A percentile compares a stretch with the other conserved stretches of the same genome.
Conservation (phyloP, 2,113 vertebrate species). For the Ancistrus triradiatus region DNA sequence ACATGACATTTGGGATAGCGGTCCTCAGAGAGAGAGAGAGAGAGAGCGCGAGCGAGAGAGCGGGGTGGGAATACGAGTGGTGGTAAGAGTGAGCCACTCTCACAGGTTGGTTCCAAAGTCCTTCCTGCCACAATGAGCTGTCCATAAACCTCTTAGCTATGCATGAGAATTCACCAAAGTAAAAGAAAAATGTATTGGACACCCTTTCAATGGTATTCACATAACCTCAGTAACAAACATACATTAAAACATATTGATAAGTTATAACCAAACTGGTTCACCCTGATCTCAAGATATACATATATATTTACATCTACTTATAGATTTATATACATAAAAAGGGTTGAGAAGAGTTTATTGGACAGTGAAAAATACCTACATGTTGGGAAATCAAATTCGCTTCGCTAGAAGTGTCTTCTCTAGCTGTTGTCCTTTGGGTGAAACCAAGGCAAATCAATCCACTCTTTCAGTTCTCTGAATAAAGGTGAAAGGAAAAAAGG, state of each 20-base stretch:
- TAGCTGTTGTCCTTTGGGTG: constrained; percentile 8
- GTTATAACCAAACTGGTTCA: constrained; percentile 64
- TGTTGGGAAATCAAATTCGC: constrained; percentile 67
- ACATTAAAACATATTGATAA: constrained; percentile 57
- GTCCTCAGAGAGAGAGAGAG: constrained; percentile 35
- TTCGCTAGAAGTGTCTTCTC: constrained; percentile 45
- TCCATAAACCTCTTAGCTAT: constrained; percentile 57
- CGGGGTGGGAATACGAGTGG: neutral
- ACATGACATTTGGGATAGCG: constrained; percentile 32
- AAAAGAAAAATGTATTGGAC: constrained; percentile 59
- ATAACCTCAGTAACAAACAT: constrained; percentile 49
- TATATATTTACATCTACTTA: constrained; percentile 67
- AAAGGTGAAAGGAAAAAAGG: no score
- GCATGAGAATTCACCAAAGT: constrained; percentile 61
- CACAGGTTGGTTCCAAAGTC: constrained; percentile 53
- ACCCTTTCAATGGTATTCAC: constrained; percentile 52
- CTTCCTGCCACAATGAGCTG: constrained; percentile 52
- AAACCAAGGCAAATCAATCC: constrained; percentile 20
- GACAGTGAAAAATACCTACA: constrained; percentile 68
- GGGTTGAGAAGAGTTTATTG: constrained; percentile 48
- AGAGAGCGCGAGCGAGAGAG: neutral
- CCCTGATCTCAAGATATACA: constrained; percentile 73
- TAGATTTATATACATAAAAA: constrained; percentile 45
- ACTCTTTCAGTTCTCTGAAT: neutral
- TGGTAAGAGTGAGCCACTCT: no score